Conservation (phyloP, 2,113 vertebrate genomes). For the Sceloporus tristichus region DNA sequence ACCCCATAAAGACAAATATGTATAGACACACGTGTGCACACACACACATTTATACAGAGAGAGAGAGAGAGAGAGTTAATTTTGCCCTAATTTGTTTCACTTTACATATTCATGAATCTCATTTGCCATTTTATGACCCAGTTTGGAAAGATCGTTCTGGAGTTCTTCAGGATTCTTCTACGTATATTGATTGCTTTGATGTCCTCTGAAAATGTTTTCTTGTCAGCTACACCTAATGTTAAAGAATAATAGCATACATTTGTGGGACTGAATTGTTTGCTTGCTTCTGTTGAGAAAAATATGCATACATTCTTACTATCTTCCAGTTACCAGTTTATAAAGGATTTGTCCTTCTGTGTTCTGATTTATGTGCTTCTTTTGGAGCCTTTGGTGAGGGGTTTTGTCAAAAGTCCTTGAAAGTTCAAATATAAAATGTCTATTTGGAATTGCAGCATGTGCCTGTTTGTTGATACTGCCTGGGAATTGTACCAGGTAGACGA, state of each 20-base stretch:
- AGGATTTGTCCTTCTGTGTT: not conserved
- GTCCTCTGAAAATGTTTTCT: not conserved
- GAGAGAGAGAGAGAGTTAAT: not conserved
- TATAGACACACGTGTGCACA: not conserved
- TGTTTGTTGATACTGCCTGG: not conserved
- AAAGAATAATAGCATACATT: not conserved
- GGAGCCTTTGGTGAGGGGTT: not conserved
- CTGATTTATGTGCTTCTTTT: not conserved
- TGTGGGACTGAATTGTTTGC: not conserved
- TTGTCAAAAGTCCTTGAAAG: not conserved
- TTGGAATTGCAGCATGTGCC: not conserved
- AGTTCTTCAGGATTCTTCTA: not conserved
- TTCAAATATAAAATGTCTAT: not conserved
- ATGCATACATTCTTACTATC: not conserved
- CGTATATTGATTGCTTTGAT: not conserved
- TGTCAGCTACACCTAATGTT: not conserved
- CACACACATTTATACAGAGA: too few relatives aligned
- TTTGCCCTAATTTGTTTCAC: not conserved
- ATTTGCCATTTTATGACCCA: not conserved
- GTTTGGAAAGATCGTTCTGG: not conserved
- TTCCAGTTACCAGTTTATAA: not conserved
- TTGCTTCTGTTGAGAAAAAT: not conserved
- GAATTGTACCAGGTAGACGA: not conserved
- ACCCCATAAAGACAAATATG: too few relatives aligned
- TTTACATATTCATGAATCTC: not conserved